These are phyloP conservation scores for Heliconius hewitsoni DNA, from an alignment of 1,140 invertebrate genomes.

Conservation along the genomic window DNA sequence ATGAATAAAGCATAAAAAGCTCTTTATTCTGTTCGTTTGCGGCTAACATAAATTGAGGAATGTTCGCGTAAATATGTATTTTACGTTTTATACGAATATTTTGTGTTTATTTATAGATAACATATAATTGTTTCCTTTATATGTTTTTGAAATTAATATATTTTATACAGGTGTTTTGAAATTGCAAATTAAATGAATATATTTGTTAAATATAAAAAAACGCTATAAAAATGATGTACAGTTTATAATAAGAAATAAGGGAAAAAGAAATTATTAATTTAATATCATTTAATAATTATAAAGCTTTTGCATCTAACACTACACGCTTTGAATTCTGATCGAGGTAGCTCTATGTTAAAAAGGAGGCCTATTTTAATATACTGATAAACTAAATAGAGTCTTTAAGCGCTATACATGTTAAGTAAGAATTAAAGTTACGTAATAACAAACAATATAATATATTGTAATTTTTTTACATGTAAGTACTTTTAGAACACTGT, in stretches of 20 bases:
- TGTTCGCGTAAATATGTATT: conserved; percentile 3
- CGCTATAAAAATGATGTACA: no score
- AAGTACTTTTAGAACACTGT: neutral
- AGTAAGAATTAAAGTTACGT: neutral
- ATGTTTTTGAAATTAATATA: neutral
- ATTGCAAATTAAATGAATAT: neutral
- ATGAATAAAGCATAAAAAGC: conserved; percentile 12
- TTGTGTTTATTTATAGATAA: neutral
- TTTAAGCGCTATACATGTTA: neutral
- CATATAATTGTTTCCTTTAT: neutral
- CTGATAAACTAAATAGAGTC: neutral
- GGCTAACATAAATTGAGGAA: neutral
- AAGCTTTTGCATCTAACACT: neutral
- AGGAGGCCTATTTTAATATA: conserved; percentile 7
- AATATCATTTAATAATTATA: neutral
- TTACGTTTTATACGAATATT: neutral
- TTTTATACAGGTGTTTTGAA: no score
- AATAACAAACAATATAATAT: neutral
- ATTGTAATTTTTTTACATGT: neutral
- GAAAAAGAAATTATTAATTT: neutral
- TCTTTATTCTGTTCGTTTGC: conserved; percentile 6
- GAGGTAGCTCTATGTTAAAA: neutral
- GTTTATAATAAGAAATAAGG: no score
- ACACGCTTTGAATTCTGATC: neutral
- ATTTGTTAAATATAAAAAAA: neutral